Base-by-base conservation (phyloP, 53 echinoderm and acorn worm species). In the Temnopleurus reevesii region DNA sequence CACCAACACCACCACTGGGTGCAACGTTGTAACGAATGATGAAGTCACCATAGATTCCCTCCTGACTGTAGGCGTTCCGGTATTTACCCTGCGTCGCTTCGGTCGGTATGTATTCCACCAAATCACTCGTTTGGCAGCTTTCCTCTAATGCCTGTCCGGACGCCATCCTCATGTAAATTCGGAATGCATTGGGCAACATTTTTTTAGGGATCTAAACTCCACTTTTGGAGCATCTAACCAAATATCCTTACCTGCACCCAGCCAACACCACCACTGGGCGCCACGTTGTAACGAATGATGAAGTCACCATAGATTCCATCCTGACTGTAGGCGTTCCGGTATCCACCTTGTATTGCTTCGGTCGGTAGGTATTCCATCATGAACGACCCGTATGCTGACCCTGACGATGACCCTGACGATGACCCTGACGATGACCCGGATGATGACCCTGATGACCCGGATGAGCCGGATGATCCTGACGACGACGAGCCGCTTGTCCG, bases 251-350 rank as follows among this genome's bases (percentile, higher is more conserved):
- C 99, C 93, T 92, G 89, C 38, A 99, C 89, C 45, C 94, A 90
- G 6, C 99, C 99, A 30, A 96, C 93, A 36, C 92, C 94, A 2
- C 46, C 34, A 15, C 84, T 81, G 41, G 95, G 96, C 17, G 90
- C 89, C 3, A 99, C 91, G 77, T 99, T 93, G 59, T 99, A 99
- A 35, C 94, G 86, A 12, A 99, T 33, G 30, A 98, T 92, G 46
- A 96, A 96, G 53, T 96, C 99, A 7, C 96, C 99, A 55, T 89
- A 93, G 45, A 99, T 91, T 12, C 99, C 99, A 12, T 91, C 80
- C 29, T 60, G 61, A 6, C 84, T 55, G 46, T 91, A 84, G 17
- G 46, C 12, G 71, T 83, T 89, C 81, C 90, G 90, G 5, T 90
- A 89, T 8, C 55, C 56, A 8, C 35, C 84, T n/a, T 86, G 92